phyloP scores from a whole-genome alignment of 2,888 invertebrate species.

The Limnephilus auricula region DNA sequence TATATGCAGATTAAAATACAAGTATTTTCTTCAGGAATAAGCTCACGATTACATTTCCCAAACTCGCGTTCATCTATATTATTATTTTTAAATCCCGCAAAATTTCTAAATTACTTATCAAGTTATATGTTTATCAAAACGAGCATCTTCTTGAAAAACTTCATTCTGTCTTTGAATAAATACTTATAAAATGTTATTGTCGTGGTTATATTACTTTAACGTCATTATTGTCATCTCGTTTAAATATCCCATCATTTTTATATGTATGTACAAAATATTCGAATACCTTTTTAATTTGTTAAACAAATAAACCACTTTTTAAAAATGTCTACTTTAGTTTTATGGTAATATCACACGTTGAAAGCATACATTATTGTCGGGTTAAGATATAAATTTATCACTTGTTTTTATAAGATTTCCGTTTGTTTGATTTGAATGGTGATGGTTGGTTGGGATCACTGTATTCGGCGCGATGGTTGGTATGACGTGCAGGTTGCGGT shows the following conservation, averaged over 20 bases:
- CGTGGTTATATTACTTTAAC: not conserved
- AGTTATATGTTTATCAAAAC: not conserved
- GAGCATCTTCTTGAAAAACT: not conserved
- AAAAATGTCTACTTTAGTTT: conserved; percentile 11
- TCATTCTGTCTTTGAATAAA: conserved; percentile 15
- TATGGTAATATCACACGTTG: conserved; percentile 35
- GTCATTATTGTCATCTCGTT: conserved; percentile 26
- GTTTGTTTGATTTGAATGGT: not conserved
- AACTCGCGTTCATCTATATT: not conserved
- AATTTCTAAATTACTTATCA: not conserved
- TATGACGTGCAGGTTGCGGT: not conserved
- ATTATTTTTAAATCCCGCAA: not conserved
- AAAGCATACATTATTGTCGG: conserved; percentile 43
- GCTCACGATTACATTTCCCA: not conserved
- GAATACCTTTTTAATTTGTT: not conserved
- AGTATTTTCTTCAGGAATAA: not conserved
- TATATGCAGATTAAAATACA: not conserved
- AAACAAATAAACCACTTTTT: not conserved
- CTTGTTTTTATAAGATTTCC: not conserved
- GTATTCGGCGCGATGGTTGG: not conserved
- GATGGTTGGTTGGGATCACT: not conserved
- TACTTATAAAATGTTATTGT: conserved; percentile 30
- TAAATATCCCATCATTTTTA: not conserved
- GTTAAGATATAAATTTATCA: conserved; percentile 3
- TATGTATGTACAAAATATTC: conserved; percentile 3